Evolutionary conservation across 2,888 invertebrate genomes (phyloP).

Genomic region (Podabrus alpinus): DNA sequence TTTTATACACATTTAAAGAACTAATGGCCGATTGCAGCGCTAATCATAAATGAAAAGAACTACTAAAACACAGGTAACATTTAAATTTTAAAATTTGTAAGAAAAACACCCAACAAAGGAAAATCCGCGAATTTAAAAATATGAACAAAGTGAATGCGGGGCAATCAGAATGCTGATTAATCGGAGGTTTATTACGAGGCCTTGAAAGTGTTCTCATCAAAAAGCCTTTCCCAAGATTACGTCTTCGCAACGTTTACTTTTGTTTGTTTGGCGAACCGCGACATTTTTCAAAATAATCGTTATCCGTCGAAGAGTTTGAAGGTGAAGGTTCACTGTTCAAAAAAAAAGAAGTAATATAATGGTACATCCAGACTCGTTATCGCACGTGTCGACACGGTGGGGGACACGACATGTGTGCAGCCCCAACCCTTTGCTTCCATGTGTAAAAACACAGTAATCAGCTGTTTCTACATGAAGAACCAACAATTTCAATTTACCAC

Average conservation of each 20-base stretch:
- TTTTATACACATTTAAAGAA: too few relatives aligned
- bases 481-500: background rate
- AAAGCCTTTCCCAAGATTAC: background rate
- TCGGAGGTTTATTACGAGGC: background rate
- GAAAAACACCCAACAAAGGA: too few relatives aligned
- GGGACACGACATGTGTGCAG: conserved; percentile 17
- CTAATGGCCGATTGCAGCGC: too few relatives aligned
- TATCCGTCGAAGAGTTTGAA: background rate
- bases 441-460: conserved; percentile 9
- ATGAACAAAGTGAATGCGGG: background rate
- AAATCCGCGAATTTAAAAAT: background rate
- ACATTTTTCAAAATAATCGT: background rate
- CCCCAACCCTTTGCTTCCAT: conserved; percentile 12
- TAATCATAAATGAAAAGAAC: too few relatives aligned
- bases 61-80: too few relatives aligned
- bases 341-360: background rate
- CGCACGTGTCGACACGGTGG: conserved; percentile 20
- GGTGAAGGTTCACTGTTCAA: background rate
- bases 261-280: background rate
- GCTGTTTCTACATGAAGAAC: conserved; percentile 9
- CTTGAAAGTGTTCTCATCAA: background rate
- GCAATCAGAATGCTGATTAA: background rate
- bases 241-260: background rate
- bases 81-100: too few relatives aligned
- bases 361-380: background rate